A percentile compares a stretch with the other conserved stretches of the same genome.
These are phyloP conservation scores for Ceratothoa steindachneri DNA, from an alignment of 2,888 invertebrate species.

Conservation along the genomic window DNA sequence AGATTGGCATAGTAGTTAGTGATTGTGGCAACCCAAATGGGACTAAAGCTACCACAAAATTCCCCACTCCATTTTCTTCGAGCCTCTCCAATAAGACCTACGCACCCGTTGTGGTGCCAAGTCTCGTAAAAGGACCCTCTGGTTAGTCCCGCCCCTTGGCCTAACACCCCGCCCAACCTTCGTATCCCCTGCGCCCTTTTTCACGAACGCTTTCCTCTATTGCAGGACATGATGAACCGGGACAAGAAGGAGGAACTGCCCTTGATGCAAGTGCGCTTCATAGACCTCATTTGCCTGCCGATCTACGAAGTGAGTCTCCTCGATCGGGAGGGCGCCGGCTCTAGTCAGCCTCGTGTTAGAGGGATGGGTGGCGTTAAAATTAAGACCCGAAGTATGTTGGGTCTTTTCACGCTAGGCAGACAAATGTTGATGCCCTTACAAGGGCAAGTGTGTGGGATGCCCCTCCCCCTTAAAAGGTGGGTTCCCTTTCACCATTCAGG, in stretches of 20 bases:
- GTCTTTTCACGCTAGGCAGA: background rate
- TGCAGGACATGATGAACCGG: slow-evolving; percentile 88
- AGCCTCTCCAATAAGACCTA: too few species aligned
- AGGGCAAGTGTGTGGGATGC: background rate
- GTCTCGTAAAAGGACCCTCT: too few species aligned
- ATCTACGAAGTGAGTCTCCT: slow-evolving; percentile 74
- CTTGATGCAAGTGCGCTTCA: slow-evolving; percentile 92
- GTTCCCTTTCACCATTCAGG: background rate
- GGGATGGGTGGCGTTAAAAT: background rate
- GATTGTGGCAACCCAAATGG: too few species aligned
- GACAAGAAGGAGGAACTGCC: slow-evolving; percentile 91
- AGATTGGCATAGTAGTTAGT: too few species aligned
- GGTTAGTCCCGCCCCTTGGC: too few species aligned
- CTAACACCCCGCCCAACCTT: too few species aligned
- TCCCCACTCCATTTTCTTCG: too few species aligned
- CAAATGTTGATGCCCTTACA: background rate
- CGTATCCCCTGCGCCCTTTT: too few species aligned
- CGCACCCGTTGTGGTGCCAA: too few species aligned
- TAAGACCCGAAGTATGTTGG: background rate
- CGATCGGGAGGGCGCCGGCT: background rate
- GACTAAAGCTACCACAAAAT: too few species aligned
- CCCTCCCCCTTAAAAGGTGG: background rate
- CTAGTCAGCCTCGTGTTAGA: background rate
- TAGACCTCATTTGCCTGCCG: slow-evolving; percentile 89
- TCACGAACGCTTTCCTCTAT: too few species aligned